Evolutionary conservation across 1,140 invertebrate species (phyloP).

Genomic region (Whitmania pigra): DNA sequence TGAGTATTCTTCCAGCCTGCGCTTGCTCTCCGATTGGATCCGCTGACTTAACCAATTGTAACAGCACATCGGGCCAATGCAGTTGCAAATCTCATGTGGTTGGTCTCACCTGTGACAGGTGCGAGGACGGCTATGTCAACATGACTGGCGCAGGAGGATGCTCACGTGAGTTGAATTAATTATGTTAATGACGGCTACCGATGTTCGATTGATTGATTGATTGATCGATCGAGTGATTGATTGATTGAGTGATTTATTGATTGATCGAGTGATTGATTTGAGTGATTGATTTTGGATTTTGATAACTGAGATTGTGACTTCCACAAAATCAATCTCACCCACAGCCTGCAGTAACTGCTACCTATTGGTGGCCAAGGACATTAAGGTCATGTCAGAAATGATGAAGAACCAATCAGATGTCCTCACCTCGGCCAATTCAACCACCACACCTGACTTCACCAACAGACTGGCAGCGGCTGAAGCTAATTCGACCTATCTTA

Average conservation of each 20-base stretch:
- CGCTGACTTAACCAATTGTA: constrained; percentile 49
- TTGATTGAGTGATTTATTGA: too few relatives aligned
- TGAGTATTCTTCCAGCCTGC: constrained; percentile 50
- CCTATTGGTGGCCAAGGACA: neutral
- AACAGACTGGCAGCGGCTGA: neutral
- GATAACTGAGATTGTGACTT: too few relatives aligned
- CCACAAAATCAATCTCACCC: too few relatives aligned
- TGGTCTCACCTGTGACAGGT: constrained; percentile 46
- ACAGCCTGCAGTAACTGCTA: neutral
- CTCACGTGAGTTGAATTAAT: neutral
- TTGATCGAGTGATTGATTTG: too few relatives aligned
- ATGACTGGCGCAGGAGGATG: constrained; percentile 12
- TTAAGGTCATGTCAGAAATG: neutral
- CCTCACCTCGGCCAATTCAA: neutral
- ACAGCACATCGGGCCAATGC: constrained; percentile 75
- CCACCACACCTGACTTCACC: neutral
- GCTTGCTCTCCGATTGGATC: constrained; percentile 36
- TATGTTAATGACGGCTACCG: neutral
- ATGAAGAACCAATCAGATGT: neutral
- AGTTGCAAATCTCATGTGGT: constrained; percentile 50
- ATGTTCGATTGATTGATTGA: too few relatives aligned
- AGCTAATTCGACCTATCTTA: neutral
- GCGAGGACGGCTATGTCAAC: constrained; percentile 44
- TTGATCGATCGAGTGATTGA: too few relatives aligned
- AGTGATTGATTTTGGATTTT: too few relatives aligned